These are phyloP conservation scores for Microtus pennsylvanicus DNA, from an alignment of 2,113 vertebrate species.

Conservation along the genomic window DNA sequence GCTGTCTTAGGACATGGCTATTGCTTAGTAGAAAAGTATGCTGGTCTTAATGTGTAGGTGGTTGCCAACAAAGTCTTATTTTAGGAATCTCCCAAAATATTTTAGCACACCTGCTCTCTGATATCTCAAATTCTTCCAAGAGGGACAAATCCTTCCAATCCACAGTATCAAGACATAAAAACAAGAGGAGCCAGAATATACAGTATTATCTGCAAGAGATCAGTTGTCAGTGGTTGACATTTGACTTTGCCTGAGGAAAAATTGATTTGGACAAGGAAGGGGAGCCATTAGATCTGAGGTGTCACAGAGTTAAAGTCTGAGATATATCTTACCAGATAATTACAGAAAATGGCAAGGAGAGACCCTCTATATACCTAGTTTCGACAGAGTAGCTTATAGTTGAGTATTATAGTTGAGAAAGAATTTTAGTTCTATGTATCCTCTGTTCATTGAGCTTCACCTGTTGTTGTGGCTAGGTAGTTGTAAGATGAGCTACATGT, in stretches of 20 bases:
- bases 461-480: neutral
- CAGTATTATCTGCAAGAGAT: neutral
- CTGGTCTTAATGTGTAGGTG: conserved; percentile 37
- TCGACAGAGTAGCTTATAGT: neutral
- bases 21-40: conserved; percentile 41
- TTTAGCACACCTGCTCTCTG: conserved; percentile 64
- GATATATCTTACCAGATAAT: neutral
- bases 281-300: conserved; percentile 14
- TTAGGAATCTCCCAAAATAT: conserved; percentile 66
- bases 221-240: neutral
- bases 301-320: conserved; percentile 13
- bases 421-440: neutral
- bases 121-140: conserved; percentile 61
- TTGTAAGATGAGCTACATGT: neutral
- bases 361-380: neutral
- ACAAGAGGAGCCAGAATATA: neutral
- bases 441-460: conserved; percentile 1
- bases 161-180: conserved; percentile 59
- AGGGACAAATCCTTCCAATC: conserved; percentile 52
- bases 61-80: conserved; percentile 60
- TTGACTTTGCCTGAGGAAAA: conserved; percentile 23
- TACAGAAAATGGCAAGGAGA: neutral
- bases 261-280: conserved; percentile 4
- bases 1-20: neutral
- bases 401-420: neutral